A percentile compares a stretch with the other conserved stretches of the same genome.
phyloP scores from a whole-genome alignment of 2,888 invertebrate genomes.

The Magallana nippona region DNA sequence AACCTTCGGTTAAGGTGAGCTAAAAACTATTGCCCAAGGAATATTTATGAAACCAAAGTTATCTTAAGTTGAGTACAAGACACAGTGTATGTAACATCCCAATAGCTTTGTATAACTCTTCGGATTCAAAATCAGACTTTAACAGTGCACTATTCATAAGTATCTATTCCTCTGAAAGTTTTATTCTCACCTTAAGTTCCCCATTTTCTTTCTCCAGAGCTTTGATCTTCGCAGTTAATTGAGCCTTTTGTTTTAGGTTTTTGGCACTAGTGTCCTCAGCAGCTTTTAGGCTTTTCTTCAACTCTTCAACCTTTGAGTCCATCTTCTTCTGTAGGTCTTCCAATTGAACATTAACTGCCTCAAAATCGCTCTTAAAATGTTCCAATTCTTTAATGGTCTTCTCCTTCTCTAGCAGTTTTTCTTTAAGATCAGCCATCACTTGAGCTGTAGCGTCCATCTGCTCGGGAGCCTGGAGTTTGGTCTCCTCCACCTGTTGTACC shows the following conservation, averaged over 20 bases:
- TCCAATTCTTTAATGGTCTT: constrained; percentile 52
- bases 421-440: constrained; percentile 50
- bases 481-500: constrained; percentile 14
- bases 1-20: too few species aligned
- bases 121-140: neutral
- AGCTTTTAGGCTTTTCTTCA: constrained; percentile 56
- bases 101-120: too few species aligned
- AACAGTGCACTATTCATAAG: too few species aligned
- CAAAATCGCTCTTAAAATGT: constrained; percentile 32
- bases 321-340: constrained; percentile 82
- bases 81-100: too few species aligned
- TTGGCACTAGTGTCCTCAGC: constrained; percentile 58
- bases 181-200: constrained; percentile 81
- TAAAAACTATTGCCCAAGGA: too few species aligned
- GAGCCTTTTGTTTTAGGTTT: constrained; percentile 76
- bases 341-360: constrained; percentile 3
- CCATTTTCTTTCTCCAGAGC: constrained; percentile 80
- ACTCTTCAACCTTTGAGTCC: constrained; percentile 83
- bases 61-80: too few species aligned
- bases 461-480: constrained; percentile 25
- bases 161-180: constrained; percentile 3
- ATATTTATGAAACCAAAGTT: too few species aligned
- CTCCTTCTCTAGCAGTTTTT: constrained; percentile 83
- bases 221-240: constrained; percentile 76
- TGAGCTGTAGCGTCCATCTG: constrained; percentile 40